phyloP scores from a whole-genome alignment of 1,140 invertebrate genomes.

The Bathynomus jamesi region DNA sequence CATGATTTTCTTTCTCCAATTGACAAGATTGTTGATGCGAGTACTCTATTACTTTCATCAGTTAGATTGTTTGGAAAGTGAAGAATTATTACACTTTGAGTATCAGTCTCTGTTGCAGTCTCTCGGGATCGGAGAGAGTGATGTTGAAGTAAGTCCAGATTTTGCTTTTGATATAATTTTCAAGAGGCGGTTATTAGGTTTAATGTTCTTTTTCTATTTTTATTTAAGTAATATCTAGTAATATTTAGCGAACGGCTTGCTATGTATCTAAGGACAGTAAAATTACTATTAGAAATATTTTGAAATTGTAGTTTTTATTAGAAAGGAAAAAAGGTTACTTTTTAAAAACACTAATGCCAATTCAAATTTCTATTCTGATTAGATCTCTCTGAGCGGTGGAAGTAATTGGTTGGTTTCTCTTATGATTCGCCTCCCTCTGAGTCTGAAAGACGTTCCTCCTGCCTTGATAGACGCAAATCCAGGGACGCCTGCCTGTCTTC shows the following conservation, averaged over 20 bases:
- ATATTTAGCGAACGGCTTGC: neutral
- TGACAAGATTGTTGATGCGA: no score
- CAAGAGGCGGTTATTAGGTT: neutral
- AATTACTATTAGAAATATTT: neutral
- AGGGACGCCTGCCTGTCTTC: neutral
- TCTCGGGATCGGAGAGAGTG: constrained; percentile 20
- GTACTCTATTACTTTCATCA: neutral
- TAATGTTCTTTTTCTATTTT: neutral
- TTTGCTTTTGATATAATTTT: neutral
- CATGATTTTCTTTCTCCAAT: neutral
- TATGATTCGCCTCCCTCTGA: neutral
- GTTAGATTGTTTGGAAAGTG: constrained; percentile 19
- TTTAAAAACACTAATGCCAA: no score
- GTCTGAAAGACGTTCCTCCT: neutral
- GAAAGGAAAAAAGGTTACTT: no score
- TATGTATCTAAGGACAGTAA: neutral
- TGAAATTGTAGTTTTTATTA: no score
- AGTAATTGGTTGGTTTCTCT: neutral
- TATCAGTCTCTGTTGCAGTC: constrained; percentile 24
- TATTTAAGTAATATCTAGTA: neutral
- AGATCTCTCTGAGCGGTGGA: neutral
- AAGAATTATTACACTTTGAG: constrained; percentile 19
- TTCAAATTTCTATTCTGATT: no score
- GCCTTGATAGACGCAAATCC: neutral
- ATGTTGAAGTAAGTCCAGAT: constrained; percentile 21